Evolutionary conservation across 1,140 invertebrate species (phyloP), one percentile per base, ranked within the genome.

Genomic region (Dendrolimus punctatus): DNA sequence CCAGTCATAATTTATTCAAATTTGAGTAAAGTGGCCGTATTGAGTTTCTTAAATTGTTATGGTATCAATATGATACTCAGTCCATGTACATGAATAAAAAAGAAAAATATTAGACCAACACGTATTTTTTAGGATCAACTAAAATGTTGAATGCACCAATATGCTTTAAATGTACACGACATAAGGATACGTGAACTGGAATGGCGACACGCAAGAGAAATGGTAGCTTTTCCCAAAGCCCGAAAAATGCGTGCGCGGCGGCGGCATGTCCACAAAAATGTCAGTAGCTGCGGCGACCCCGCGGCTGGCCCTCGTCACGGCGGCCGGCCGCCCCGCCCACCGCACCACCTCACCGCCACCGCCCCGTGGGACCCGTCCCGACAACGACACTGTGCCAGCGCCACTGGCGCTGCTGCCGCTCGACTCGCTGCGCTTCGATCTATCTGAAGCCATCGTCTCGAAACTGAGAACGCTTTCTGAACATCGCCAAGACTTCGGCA

Each of bases 131-230:
- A n/a, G 43, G 6, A 10, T 45, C 6, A 6, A 10, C 23, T 6
- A 8, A 6, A 45, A 7, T 42, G 6, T n/a, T 10, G 43, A 45
- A 6, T 9, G 43, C 6, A 45, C n/a, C 43, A 51, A 23, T 23
- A 23, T 1, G 23, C 23, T 65, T 82, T 64, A 85, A 64, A 86
- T 84, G 51, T 84, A 86, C 6, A 86, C 83, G 42, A 86, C 78
- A 52, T 86, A 76, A 3, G 83, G 83, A 66, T 86, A 86, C 6
- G 79, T 83, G 63, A 88, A 88, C 57, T 87, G 83, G 61, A 87
- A 85, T 49, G 87, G 87, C 62, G 87, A 88, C 71, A 88, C 87
- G 73, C 84, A 88, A 73, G 85, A 83, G 79, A 80, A 85, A 71
- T 88, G 87, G 73, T 87, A 88, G 66, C 83, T 85, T 53, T 87